Evolutionary conservation across 1,140 invertebrate species (phyloP), one percentile per base, ranked within the genome.

Genomic region (Heliothis subflexa): DNA sequence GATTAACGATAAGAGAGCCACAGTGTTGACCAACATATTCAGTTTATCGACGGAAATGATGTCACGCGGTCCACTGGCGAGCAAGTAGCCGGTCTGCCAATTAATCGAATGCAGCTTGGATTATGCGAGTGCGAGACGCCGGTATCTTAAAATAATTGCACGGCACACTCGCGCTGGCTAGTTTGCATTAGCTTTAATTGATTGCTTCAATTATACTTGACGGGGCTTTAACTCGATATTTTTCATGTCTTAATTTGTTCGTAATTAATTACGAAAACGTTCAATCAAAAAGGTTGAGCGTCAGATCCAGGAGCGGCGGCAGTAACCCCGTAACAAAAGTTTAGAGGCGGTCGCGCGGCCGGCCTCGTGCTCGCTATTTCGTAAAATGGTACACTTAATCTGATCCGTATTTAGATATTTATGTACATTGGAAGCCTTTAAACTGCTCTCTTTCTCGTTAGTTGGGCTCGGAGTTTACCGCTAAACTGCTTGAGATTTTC

Each of bases 261-360:
- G 16, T 79, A 59, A 79, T 79, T 80, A 80, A 80, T 74, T 62
- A 59, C 68, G 54, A 59, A 57, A 80, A 74, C 78, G 66, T 71
- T 80, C 73, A 76, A 76, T 80, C 78, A 80, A 79, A 74, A 71
- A 61, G 40, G 62, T 68, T 72, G 40, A 47, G 18, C 74, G 79
- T 78, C 79, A 81, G 57, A 50, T 57, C 13, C 79, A 73, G 68
- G 47, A 74, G 49, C 40, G 79, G 50, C 5, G 50, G 59, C 68
- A 62, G 47, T 79, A 71, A 77, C 18, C 16, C 54, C 33, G 49
- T 13, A 18, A 49, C 73, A 70, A 80, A 77, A 80, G 62, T 77
- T 80, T 54, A 49, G 62, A 14, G 40, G 47, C 59, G 16, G 64
- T 59, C 75, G 9, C 55, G 47, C 59, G 16, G 64, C 25, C 47